Conservation (phyloP, 2,888 invertebrate species). For the Philereme vetulata region DNA sequence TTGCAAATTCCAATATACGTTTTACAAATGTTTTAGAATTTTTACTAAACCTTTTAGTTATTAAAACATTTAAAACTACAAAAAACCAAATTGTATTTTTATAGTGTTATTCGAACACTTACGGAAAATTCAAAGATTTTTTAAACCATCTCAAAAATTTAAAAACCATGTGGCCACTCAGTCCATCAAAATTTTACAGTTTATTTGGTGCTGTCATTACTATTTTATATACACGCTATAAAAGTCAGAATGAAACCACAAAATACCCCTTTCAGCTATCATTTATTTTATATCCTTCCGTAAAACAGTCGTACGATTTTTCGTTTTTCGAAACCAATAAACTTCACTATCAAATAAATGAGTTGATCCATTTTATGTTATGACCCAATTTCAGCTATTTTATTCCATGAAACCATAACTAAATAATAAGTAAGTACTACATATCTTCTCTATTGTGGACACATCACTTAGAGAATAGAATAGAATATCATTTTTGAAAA, state of each 20-base stretch:
- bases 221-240: constrained; percentile 34
- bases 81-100: neutral
- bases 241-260: constrained; percentile 30
- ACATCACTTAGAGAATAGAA: no score
- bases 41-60: no score
- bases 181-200: constrained; percentile 25
- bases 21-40: no score
- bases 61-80: no score
- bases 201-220: constrained; percentile 27
- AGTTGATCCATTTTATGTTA: constrained; percentile 5
- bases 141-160: no score
- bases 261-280: constrained; percentile 30
- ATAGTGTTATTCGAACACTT: no score
- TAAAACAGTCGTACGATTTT: constrained; percentile 31
- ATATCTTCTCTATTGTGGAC: no score
- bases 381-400: constrained; percentile 2
- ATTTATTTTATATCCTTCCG: constrained; percentile 35
- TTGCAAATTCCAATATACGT: no score
- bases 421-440: no score
- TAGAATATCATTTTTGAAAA: no score
- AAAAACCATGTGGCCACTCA: no score
- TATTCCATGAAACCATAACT: neutral
- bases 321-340: constrained; percentile 17
- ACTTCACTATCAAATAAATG: constrained; percentile 15
- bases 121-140: no score